These are phyloP conservation scores for Bruchidius siliquastri DNA, from an alignment of 2,888 invertebrate species.

Conservation along the genomic window DNA sequence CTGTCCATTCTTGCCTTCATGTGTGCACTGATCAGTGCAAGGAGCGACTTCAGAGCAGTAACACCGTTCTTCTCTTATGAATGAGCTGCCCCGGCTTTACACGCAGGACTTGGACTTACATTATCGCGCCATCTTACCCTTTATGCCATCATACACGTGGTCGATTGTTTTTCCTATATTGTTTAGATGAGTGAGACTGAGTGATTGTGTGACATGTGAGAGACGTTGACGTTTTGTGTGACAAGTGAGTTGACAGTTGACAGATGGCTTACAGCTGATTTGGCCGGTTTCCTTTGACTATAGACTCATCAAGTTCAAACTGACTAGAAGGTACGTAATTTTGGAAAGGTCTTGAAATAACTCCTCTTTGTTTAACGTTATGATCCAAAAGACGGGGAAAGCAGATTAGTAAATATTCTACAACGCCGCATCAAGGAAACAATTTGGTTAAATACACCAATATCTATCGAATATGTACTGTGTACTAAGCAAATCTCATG, in stretches of 20 bases:
- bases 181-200: not conserved
- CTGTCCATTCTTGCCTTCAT: slow-evolving; percentile 47
- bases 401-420: too few relatives aligned
- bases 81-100: not conserved
- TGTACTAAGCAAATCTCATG: too few relatives aligned
- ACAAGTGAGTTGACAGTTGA: not conserved
- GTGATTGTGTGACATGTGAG: not conserved
- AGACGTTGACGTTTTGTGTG: not conserved
- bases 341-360: not conserved
- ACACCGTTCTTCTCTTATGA: slow-evolving; percentile 27
- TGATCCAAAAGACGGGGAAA: too few relatives aligned
- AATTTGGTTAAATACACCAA: too few relatives aligned
- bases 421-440: too few relatives aligned
- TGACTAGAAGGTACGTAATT: not conserved
- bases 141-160: not conserved
- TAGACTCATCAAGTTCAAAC: not conserved
- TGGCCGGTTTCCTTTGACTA: not conserved
- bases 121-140: not conserved
- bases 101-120: not conserved
- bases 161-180: not conserved
- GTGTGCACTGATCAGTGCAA: slow-evolving; percentile 48
- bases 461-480: too few relatives aligned
- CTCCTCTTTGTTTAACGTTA: too few relatives aligned
- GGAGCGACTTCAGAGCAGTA: slow-evolving; percentile 47
- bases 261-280: not conserved